These are phyloP conservation scores for Turnix velox DNA, from an alignment of 2,113 vertebrate species.

Conservation along the genomic window DNA sequence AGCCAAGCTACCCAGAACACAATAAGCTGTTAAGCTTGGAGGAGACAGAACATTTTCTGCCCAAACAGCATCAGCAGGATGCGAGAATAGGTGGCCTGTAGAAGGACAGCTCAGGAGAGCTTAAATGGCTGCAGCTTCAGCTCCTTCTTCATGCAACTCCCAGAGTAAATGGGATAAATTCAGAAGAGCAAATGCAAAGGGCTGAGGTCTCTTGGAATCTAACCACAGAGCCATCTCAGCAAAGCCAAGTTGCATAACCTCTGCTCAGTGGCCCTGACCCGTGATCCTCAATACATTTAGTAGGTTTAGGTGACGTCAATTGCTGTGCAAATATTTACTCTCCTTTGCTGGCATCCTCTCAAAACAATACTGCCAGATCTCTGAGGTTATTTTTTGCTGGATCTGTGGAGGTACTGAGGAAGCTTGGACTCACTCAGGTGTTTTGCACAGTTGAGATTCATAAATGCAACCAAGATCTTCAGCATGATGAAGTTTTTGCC, in stretches of 20 bases:
- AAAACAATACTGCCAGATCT: neutral
- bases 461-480: neutral
- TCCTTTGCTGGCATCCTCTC: neutral
- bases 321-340: neutral
- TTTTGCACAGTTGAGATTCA: slow-evolving; percentile 43
- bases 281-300: neutral
- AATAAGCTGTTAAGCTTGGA: neutral
- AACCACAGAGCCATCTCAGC: neutral
- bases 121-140: neutral
- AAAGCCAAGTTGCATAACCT: neutral
- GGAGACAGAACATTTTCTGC: neutral
- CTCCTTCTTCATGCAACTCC: neutral
- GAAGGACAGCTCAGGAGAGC: neutral
- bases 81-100: neutral
- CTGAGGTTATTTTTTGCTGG: too few species aligned
- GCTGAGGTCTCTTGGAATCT: neutral
- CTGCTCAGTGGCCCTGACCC: neutral
- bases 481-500: slow-evolving; percentile 46
- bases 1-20: neutral
- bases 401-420: neutral
- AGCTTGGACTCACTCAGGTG: slow-evolving; percentile 5
- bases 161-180: neutral
- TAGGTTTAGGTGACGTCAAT: neutral
- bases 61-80: neutral
- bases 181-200: neutral